Base-by-base conservation (phyloP, 2,888 invertebrate genomes). In the Drosophila pseudotakahashii region DNA sequence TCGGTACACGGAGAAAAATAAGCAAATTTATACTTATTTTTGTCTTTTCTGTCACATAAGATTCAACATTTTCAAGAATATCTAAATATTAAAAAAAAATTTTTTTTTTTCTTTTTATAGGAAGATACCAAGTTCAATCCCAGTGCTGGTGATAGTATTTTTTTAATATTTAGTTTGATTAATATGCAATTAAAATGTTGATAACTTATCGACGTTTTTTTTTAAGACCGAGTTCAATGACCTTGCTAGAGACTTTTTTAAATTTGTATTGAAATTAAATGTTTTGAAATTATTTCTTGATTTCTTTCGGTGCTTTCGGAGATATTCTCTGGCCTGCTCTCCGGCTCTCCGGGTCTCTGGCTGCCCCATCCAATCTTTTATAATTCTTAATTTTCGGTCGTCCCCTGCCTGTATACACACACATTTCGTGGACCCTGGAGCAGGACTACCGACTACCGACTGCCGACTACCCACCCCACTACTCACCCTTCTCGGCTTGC, bases 401-500 rank as follows among this genome's bases (percentile, higher is more conserved):
- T 60, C 60, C 51, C 47, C 62, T 36, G 42, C 36, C 48, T 34
- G 37, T 53, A 66, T 64, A 52, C 64, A 57, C 32, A 63, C 36
- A 48, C 48, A 48, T 34, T 48, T 48, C 34, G 6, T 48, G 48
- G 48, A 34, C 48, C 48, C 48, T 48, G 48, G 13, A 34, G 48
- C 48, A 48, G 51, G 32, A 60, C 44, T 42, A 23, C 42, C 16
- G 11, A 19, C 41, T 42, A 7, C 36, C 6, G 7, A 39, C 19
- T 19, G 19, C 39, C 2, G 9, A 16, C 41, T 16, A 6, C 45
- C 26, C 53, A 14, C 37, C 34, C 48, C 48, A 19, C 34, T 52
- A 92, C 93, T 93, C 91, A 94, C 94, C 94, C 94, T 94, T 93
- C 93, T 93, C 66, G 94, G 94, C 83, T 94, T 94, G 92, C 94